These are phyloP conservation scores for Ecliptopera silaceata DNA, from an alignment of 2,888 invertebrate species.

Conservation along the genomic window DNA sequence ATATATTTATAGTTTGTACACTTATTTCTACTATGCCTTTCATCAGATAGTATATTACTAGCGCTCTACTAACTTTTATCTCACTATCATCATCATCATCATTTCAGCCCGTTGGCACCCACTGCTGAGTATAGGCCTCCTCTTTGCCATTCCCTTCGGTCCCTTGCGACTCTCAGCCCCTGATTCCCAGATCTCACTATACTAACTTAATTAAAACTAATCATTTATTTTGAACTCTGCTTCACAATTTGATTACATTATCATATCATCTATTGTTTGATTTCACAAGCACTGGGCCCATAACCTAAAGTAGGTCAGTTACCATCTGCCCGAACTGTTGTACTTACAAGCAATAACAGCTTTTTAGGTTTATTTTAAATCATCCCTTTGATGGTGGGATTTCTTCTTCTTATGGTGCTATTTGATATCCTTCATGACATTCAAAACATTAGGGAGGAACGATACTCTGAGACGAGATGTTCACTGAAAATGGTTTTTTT, in stretches of 20 bases:
- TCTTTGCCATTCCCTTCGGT: too few relatives aligned
- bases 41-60: too few relatives aligned
- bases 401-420: background rate
- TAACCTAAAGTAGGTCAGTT: constrained; percentile 15
- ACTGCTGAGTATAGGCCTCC: too few relatives aligned
- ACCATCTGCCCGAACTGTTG: constrained; percentile 24
- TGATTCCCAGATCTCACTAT: too few relatives aligned
- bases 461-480: too few relatives aligned
- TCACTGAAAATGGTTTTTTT: too few relatives aligned
- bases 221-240: background rate
- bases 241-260: background rate
- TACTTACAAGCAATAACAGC: constrained; percentile 13
- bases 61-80: too few relatives aligned
- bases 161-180: too few relatives aligned
- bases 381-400: constrained; percentile 11
- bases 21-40: too few relatives aligned
- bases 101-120: too few relatives aligned
- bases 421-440: background rate
- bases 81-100: too few relatives aligned
- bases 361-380: constrained; percentile 25
- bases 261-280: background rate
- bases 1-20: too few relatives aligned
- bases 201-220: background rate
- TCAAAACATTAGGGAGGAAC: background rate
- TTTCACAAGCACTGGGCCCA: constrained; percentile 8